Evolutionary conservation across 2,797 vertebrate genomes (phyloP).

Genomic region (Mus caroli): DNA sequence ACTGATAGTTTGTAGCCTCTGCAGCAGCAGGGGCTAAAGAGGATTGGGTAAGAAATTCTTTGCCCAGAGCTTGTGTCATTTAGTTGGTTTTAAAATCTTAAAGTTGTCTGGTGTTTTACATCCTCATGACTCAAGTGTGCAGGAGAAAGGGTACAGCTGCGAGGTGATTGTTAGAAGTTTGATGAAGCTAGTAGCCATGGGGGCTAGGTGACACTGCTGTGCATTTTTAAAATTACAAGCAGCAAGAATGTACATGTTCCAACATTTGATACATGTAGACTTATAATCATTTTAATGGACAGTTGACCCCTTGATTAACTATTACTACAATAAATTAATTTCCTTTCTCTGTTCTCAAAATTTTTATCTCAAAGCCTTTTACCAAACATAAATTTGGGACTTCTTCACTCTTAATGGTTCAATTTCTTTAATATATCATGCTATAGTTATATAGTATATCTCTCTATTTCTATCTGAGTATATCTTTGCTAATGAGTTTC

Average conservation of each 20-base stretch:
- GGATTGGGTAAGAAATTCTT: neutral
- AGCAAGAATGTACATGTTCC: neutral
- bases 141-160: neutral
- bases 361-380: neutral
- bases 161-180: neutral
- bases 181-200: neutral
- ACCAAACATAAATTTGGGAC: neutral
- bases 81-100: neutral
- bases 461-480: neutral
- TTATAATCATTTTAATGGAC: neutral
- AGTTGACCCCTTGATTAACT: neutral
- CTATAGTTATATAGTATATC: neutral
- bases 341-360: neutral
- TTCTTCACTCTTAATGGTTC: neutral
- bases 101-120: neutral
- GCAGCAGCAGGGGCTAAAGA: neutral
- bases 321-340: neutral
- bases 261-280: neutral
- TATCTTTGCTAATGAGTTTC: neutral
- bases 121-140: neutral
- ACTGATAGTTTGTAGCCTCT: neutral
- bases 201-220: neutral
- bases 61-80: neutral
- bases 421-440: neutral
- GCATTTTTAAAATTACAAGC: neutral